Base-by-base conservation (phyloP, 2,113 vertebrate genomes). In the Sisor rabdophorus region DNA sequence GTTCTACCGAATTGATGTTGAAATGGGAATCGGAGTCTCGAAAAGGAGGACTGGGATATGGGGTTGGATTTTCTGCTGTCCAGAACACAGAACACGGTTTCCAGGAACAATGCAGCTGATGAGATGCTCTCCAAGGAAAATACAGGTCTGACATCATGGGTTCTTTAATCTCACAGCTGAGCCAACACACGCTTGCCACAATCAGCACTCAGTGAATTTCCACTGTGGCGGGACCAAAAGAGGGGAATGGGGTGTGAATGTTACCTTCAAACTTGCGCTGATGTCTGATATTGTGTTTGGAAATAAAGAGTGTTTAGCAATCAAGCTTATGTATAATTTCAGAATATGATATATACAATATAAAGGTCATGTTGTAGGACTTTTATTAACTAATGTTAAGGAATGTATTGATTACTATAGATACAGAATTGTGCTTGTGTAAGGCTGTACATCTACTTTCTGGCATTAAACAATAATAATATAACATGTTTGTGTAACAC, bases 91-190 rank as follows among this genome's bases (percentile, higher is more conserved):
- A 86, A 88, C 89, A 81, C 88, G 87, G 84, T 90, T 92, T 92
- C 92, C 91, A 90, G 91, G 90, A 92, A 93, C 92, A 92, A 92
- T 92, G 90, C 89, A 89, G 86, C 89, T 91, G 90, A 92, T 91
- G 89, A 91, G 86, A 87, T 85, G 79, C 86, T 88, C 89, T 92
- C 91, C 91, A 93, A 92, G 90, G 89, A 93, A 92, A 93, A 92
- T 90, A 93, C 86, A 85, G 83, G 85, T 90, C 90, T 93, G 91
- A 93, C 91, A 92, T 93, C 91, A 93, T 89, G 89, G 90, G 87
- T 91, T 91, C 92, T 91, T 90, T 90, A 91, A 90, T 88, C 87
- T 53, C 79, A 76, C 89, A 90, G 90, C 90, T 91, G 87, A 90
- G 91, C 91, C 90, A 92, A 89, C 89, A 91, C 87, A 79, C 88